Conservation (phyloP, 2,888 invertebrate genomes). For the Callyntrura sp. region DNA sequence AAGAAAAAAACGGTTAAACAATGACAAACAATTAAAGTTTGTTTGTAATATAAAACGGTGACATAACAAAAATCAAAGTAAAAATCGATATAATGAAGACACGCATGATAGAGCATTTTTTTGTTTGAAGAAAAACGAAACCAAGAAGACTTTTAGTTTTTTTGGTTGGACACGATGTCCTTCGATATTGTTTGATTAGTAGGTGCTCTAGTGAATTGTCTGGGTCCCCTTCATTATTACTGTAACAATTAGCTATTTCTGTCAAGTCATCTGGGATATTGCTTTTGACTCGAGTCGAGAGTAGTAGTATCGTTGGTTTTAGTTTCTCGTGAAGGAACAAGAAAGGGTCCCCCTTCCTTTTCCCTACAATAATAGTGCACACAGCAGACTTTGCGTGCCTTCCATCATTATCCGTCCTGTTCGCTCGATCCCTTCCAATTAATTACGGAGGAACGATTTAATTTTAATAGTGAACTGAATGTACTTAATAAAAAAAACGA, state of each 20-base stretch:
- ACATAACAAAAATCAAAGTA: slow-evolving; percentile 69
- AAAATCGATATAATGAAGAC: slow-evolving; percentile 71
- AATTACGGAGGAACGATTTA: slow-evolving; percentile 73
- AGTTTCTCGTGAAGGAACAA: too few species aligned
- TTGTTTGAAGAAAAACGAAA: not conserved
- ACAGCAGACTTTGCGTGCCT: too few species aligned
- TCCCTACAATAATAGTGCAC: too few species aligned
- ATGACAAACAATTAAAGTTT: slow-evolving; percentile 51
- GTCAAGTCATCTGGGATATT: slow-evolving; percentile 48
- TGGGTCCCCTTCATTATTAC: slow-evolving; percentile 30
- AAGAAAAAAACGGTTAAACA: too few species aligned
- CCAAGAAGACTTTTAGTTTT: not conserved
- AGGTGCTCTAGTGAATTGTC: not conserved
- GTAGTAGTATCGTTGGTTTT: slow-evolving; percentile 32
- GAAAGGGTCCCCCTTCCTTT: slow-evolving; percentile 22
- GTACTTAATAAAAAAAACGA: not conserved
- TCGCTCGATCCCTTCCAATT: slow-evolving; percentile 65
- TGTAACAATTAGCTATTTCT: slow-evolving; percentile 36
- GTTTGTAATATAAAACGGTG: slow-evolving; percentile 66
- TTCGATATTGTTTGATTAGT: slow-evolving; percentile 46
- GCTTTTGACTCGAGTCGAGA: slow-evolving; percentile 22
- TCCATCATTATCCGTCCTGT: slow-evolving; percentile 2
- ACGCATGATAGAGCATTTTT: slow-evolving; percentile 75
- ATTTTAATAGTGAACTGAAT: not conserved
- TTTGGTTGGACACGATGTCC: slow-evolving; percentile 18